Base-by-base conservation (phyloP, 2,797 vertebrate genomes). In the Iguana delicatissima region DNA sequence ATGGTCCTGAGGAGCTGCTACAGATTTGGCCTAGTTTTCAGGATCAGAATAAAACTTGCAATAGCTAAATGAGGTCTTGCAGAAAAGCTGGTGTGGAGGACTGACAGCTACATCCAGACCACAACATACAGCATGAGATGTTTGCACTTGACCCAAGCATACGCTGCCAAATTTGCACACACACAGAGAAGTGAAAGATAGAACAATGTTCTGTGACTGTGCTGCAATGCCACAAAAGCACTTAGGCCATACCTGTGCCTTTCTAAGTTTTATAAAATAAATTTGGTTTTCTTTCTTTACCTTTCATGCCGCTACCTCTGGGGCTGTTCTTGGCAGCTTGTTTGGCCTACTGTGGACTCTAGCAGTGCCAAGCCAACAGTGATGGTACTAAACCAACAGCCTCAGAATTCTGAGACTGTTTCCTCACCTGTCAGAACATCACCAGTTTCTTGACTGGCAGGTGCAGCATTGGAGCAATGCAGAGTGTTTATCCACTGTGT, bases 21-120 rank as follows among this genome's bases (percentile, higher is more conserved):
- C 0, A 1, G 0, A 29, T 97, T 81, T 98, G 98, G 98, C 93
- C 94, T 0, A 93, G 96, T 9, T 94, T 98, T 57, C 96, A 95
- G 52, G 94, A 46, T 10, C 16, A 38, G 0, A 24, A 79, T 5
- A 35, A 9, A 10, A 90, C 4, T 3, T 96, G 95, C 7, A 73
- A 0, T 0, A 9, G 0, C 2, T 73, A 87, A 52, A 22, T 38
- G 52, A 32, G 18, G 6, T 76, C 72, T 76, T 38, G 13, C n/a
- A 24, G 52, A 59, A 38, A 84, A 20, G 35, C 29, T 69, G 62
- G 24, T 6, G 6, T 16, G 32, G 42, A 50, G 35, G 59, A 69
- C 67, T 32, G 7, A n/a, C 18, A 13, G 14, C 52, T 4, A 42
- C 4, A 38, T 57, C 12, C 14, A 6, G 8, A 38, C 12, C 72